Evolutionary conservation across 2,888 invertebrate genomes (phyloP), one percentile per base, ranked within the genome.

Genomic region (Chaetoderma sp.): DNA sequence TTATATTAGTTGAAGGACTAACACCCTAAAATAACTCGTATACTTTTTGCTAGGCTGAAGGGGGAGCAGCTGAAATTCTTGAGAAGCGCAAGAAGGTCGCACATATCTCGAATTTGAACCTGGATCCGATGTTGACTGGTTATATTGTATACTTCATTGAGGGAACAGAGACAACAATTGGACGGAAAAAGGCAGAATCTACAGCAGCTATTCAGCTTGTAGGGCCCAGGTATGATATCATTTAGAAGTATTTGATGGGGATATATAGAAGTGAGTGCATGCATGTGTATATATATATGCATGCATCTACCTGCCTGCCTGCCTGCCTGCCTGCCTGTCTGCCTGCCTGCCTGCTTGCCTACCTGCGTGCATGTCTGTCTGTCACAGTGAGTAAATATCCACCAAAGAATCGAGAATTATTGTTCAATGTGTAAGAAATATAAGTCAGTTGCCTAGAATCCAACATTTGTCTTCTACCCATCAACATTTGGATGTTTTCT

Each of bases 51-150:
- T n/a, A n/a, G n/a, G n/a, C n/a, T n/a, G n/a, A n/a, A n/a, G n/a
- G n/a, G n/a, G n/a, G n/a, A n/a, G n/a, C n/a, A n/a, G 73, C 73
- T n/a, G 78, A 68, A 36, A 73, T 78, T 1, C 70, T 83, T 58
- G 83, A 83, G 66, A 86, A 86, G 66, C 83, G 84, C 72, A 86
- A 86, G 70, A 86, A 77, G 2, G 79, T 83, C 52, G 87, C 89
- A 2, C 88, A 89, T 78, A 75, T 90, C 42, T 89, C 85, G 79
- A 90, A 90, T 78, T 75, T 90, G 65, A 90, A 90, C 79, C 85
- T 87, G 74, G 90, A 90, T 77, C 88, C 89, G 1, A 86, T 87
- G 77, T 80, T 90, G 60, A 86, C 88, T 0, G 89, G 89, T 4
- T 86, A 88, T 71, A 87, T 90, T 55, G 81, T 88, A 30, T 87